Evolutionary conservation across 2,113 vertebrate genomes (phyloP).

Genomic region (Protobothrops flavoviridis): DNA sequence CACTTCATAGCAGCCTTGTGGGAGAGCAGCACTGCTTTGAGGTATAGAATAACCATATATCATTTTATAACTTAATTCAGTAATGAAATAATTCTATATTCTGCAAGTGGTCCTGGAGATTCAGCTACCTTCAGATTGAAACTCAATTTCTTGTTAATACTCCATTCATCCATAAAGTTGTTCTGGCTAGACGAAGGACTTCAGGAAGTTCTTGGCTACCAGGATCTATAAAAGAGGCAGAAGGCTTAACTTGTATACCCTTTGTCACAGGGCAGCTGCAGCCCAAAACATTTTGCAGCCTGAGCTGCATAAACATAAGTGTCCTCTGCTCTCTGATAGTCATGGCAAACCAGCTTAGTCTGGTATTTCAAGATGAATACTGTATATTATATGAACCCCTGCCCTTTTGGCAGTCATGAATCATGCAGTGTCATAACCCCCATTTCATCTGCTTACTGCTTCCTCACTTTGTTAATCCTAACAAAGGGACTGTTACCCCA

Average conservation of each 20-base stretch:
- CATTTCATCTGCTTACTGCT: not conserved
- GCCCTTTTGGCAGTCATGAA: not conserved
- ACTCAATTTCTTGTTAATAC: not conserved
- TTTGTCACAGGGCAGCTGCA: not conserved
- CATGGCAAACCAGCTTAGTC: not conserved
- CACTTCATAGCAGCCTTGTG: constrained; percentile 87
- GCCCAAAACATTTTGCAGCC: not conserved
- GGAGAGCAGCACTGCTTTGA: constrained; percentile 92
- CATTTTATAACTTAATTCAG: not conserved
- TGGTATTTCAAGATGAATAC: not conserved
- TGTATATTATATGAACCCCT: not conserved
- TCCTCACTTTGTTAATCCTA: not conserved
- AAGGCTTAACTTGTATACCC: not conserved
- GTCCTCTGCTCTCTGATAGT: not conserved
- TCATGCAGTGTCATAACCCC: not conserved
- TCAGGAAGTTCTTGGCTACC: not conserved
- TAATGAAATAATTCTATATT: not conserved
- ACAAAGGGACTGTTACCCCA: not conserved
- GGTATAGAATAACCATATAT: constrained; percentile 60
- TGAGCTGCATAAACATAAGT: not conserved
- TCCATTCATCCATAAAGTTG: not conserved
- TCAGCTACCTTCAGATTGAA: not conserved
- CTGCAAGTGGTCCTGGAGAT: not conserved
- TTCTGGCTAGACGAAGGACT: not conserved
- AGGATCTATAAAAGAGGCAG: not conserved